Evolutionary conservation across 2,113 vertebrate genomes (phyloP).

Genomic region (Thryonomys swinderianus): DNA sequence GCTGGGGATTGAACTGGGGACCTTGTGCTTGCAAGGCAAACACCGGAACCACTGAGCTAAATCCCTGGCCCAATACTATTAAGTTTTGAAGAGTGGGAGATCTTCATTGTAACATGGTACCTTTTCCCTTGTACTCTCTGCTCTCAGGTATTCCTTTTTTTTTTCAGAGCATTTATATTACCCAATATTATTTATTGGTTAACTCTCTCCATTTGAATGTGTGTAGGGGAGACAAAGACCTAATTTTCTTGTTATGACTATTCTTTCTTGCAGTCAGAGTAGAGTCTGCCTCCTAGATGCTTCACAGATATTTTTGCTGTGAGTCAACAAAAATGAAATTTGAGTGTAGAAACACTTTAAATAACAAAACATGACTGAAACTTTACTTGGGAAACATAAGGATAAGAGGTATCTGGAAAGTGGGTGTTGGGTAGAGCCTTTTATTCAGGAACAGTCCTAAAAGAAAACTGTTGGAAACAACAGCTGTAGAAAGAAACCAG

Average conservation of each 20-base stretch:
- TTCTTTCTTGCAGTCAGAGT: neutral
- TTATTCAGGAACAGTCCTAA: neutral
- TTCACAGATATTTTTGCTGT: neutral
- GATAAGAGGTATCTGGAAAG: neutral
- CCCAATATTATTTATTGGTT: neutral
- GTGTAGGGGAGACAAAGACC: neutral
- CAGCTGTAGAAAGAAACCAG: neutral
- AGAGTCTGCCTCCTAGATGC: neutral
- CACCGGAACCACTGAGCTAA: too few relatives aligned
- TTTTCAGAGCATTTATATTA: neutral
- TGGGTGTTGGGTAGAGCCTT: fast-evolving
- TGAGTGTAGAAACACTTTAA: neutral
- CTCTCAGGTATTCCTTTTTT: neutral
- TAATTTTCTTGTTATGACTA: neutral
- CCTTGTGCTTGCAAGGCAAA: too few relatives aligned
- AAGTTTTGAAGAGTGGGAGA: too few relatives aligned
- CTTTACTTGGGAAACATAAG: neutral
- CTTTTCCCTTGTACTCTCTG: neutral
- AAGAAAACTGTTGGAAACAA: neutral
- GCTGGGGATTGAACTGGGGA: too few relatives aligned
- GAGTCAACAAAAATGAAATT: neutral
- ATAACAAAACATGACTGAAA: neutral
- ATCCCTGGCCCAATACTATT: too few relatives aligned
- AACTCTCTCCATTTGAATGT: neutral
- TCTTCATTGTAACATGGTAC: neutral